phyloP scores from a whole-genome alignment of 2,888 invertebrate species.

The Diadegma fenestrale region DNA sequence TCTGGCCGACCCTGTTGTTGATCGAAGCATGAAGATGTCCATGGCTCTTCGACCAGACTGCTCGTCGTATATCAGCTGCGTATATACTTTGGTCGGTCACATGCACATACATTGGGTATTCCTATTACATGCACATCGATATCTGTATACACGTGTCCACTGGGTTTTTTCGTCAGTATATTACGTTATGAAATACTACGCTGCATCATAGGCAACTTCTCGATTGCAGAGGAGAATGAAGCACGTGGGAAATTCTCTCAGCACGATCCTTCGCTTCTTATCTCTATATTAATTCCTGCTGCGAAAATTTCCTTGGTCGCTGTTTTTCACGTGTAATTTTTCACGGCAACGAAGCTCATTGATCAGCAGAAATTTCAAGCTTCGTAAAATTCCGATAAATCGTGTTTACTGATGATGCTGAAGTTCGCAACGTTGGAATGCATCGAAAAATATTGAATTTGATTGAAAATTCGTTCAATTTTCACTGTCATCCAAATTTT shows the following conservation, averaged over 20 bases:
- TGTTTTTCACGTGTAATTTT: no score
- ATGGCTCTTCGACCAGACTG: conserved; percentile 61
- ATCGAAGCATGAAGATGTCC: conserved; percentile 71
- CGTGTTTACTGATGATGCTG: no score
- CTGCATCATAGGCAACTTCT: conserved; percentile 47
- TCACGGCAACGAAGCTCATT: no score
- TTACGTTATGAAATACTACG: conserved; percentile 31
- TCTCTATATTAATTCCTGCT: neutral
- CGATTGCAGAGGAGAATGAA: conserved; percentile 52
- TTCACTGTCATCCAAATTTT: no score
- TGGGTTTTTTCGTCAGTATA: conserved; percentile 3
- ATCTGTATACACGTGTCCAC: neutral
- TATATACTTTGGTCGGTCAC: conserved; percentile 16
- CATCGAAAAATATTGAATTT: no score
- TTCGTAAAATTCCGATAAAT: no score
- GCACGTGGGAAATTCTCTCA: conserved; percentile 62
- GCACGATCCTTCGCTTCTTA: neutral
- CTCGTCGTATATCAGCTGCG: conserved; percentile 50
- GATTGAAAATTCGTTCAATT: no score
- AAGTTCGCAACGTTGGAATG: no score
- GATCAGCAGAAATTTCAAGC: no score
- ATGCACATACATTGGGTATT: conserved; percentile 19
- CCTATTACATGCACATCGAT: neutral
- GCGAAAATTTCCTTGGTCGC: no score
- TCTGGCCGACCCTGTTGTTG: conserved; percentile 72